Base-by-base conservation (phyloP, 2,888 invertebrate genomes). In the Apamea crenata region DNA sequence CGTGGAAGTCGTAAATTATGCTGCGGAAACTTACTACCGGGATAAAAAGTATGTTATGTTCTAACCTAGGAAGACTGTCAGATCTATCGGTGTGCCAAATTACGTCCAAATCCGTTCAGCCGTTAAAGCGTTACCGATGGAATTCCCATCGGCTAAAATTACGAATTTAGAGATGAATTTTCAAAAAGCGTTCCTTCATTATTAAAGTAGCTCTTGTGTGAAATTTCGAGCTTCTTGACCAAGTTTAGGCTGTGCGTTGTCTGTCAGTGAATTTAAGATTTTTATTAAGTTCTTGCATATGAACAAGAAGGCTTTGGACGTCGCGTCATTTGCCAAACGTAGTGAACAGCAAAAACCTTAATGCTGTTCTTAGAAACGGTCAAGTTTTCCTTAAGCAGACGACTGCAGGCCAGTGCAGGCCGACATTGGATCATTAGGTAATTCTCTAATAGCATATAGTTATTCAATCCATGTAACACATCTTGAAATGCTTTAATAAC, bases 401-500 rank as follows among this genome's bases (percentile, higher is more conserved):
- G n/a, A 21, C 47, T 59, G 25, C 18, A 74, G 44, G 21, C 59
- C 16, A n/a, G 36, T 59, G 25, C 8, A 74, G n/a, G 16, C 59
- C 16, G 14, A 47, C 32, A 21, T 10, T 50, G 14, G 25, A 21
- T 65, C 1, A 32, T 47, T 25, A 56, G 18, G 2, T 36, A 73
- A 72, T 40, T 29, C 29, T 63, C 16, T 25, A n/a, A 50, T 32
- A 53, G 1, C 10, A 25, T n/a, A 18, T n/a, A 53, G 12, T 63
- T 40, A 84, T 47, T 16, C 5, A 36, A 63, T 65, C 14, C n/a
- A 29, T 68, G 18, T 47, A 16, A n/a, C 59, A 36, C 12, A 25
- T 44, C 29, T 53, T 72, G 56, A 56, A 61, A n/a, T 61, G 21
- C 72, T 40, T 56, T 66, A 32, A 79, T 59, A 44, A 84, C 53